These are phyloP conservation scores for Drosophila novamexicana DNA, from an alignment of 1,140 invertebrate species.

Conservation along the genomic window DNA sequence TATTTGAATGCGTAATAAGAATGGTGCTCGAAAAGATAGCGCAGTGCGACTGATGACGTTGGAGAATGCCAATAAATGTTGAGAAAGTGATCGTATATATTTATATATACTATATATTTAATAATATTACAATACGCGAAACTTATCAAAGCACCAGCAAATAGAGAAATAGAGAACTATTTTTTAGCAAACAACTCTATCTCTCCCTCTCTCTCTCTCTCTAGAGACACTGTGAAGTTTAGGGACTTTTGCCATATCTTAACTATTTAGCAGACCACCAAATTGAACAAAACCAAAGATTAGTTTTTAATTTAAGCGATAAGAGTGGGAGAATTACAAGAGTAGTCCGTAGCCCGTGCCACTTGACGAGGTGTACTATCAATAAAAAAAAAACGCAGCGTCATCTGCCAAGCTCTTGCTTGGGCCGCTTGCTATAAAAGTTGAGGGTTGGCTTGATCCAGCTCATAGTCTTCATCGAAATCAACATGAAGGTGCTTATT, in stretches of 20 bases:
- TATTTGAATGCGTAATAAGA: not conserved
- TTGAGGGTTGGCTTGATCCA: not conserved
- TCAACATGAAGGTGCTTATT: slow-evolving; percentile 74
- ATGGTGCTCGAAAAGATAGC: not conserved
- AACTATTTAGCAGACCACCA: slow-evolving; percentile 1
- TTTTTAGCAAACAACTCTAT: slow-evolving; percentile 2
- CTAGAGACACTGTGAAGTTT: not conserved
- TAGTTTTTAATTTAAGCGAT: slow-evolving; percentile 42
- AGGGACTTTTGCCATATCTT: slow-evolving; percentile 18
- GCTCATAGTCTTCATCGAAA: slow-evolving; percentile 50
- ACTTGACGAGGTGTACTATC: slow-evolving; percentile 41
- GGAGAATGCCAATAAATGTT: not conserved
- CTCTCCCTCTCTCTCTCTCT: not conserved
- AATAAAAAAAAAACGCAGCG: not conserved
- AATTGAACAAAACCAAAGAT: slow-evolving; percentile 38
- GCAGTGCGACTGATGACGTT: not conserved
- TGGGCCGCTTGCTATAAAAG: slow-evolving; percentile 47
- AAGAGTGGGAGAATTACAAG: slow-evolving; percentile 35
- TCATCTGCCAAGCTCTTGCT: not conserved
- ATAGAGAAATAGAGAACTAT: not conserved
- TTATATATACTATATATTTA: not conserved
- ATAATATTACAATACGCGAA: not conserved
- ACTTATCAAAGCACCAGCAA: not conserved
- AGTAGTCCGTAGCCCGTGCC: slow-evolving; percentile 13
- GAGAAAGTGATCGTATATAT: not conserved